Percentiles rank a stretch among this genome's conserved stretches.
These are phyloP conservation scores for Aphodius sticticus DNA, from an alignment of 2,888 invertebrate species.

Conservation along the genomic window DNA sequence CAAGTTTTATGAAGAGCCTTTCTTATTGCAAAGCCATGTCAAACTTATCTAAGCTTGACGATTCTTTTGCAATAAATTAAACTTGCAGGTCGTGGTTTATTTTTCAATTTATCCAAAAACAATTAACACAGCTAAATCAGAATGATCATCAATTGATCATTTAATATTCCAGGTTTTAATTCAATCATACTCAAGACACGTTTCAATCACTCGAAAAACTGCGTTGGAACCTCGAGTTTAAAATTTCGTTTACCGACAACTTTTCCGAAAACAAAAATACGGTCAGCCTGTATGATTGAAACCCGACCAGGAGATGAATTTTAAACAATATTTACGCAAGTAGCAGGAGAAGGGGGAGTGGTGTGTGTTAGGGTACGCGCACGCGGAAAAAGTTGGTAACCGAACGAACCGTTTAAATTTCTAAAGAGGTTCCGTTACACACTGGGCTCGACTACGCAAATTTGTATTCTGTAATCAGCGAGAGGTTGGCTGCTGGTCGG, in stretches of 20 bases:
- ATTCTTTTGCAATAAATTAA: no score
- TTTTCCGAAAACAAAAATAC: neutral
- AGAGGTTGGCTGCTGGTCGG: neutral
- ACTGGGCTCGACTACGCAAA: constrained; percentile 37
- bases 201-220: no score
- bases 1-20: no score
- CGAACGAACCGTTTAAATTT: constrained; percentile 33
- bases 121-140: no score
- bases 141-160: no score
- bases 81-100: no score
- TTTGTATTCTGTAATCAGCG: constrained; percentile 40
- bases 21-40: no score
- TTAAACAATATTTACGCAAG: neutral
- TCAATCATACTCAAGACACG: no score
- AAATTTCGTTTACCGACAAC: neutral
- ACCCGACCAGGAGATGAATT: neutral
- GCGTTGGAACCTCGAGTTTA: no score
- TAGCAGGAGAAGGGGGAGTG: neutral
- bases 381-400: constrained; percentile 19
- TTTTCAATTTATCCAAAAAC: no score
- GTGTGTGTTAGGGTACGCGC: neutral
- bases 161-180: no score
- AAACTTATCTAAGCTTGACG: no score
- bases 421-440: constrained; percentile 34
- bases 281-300: neutral